phyloP scores from a whole-genome alignment of 2,888 invertebrate species.

The Zygaena filipendulae region DNA sequence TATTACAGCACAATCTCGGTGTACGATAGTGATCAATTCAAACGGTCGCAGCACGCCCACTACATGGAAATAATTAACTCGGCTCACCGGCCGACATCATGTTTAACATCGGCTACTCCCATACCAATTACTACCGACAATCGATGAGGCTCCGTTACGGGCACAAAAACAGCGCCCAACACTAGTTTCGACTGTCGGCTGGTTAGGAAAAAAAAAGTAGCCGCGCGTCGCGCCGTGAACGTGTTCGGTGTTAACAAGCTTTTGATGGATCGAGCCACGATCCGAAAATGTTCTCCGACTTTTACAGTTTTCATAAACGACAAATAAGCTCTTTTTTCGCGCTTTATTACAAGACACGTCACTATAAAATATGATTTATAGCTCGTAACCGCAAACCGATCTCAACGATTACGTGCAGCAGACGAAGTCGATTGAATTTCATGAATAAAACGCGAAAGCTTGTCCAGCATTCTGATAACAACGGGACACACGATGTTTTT shows the following conservation, averaged over 20 bases:
- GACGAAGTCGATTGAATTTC: constrained; percentile 58
- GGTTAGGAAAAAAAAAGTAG: constrained; percentile 32
- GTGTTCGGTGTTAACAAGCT: constrained; percentile 62
- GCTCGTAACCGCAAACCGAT: no score
- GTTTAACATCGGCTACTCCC: constrained; percentile 64
- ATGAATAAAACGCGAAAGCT: constrained; percentile 58
- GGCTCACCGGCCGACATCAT: constrained; percentile 55
- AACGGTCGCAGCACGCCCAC: constrained; percentile 44
- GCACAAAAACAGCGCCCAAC: constrained; percentile 47
- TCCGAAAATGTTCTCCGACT: constrained; percentile 29
- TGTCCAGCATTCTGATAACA: constrained; percentile 41
- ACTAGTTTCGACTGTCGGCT: constrained; percentile 37
- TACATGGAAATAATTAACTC: constrained; percentile 65
- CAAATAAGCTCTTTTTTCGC: no score
- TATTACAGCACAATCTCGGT: constrained; percentile 40
- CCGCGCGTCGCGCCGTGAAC: constrained; percentile 29
- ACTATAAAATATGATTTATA: no score
- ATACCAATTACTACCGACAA: constrained; percentile 63
- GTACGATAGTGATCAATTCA: constrained; percentile 40
- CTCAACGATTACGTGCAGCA: constrained; percentile 26
- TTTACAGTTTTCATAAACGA: no score
- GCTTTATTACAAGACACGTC: constrained; percentile 23
- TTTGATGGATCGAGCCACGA: constrained; percentile 54
- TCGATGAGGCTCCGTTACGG: constrained; percentile 33
- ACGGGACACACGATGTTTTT: constrained; percentile 51